These are phyloP conservation scores for Vanessa cardui DNA, from an alignment of 2,888 invertebrate genomes.

Conservation along the genomic window DNA sequence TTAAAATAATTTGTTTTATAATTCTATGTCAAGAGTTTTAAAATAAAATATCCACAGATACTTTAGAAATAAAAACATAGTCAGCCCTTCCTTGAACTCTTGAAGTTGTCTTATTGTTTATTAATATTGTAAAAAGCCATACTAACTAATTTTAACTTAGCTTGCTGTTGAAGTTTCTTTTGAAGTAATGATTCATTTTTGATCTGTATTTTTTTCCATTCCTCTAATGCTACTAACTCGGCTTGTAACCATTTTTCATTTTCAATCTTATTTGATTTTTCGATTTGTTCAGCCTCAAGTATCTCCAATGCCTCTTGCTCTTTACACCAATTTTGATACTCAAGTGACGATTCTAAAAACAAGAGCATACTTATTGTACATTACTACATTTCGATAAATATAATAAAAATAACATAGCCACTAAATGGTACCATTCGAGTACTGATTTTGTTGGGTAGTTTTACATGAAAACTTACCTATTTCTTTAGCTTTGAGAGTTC, in stretches of 20 bases:
- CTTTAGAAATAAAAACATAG: no score
- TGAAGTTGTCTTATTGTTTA: no score
- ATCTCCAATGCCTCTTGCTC: conserved; percentile 80
- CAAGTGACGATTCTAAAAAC: conserved; percentile 46
- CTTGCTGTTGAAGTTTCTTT: conserved; percentile 84
- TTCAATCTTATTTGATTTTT: conserved; percentile 77
- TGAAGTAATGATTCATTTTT: conserved; percentile 80
- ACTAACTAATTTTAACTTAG: conserved; percentile 74
- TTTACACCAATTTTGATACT: conserved; percentile 78
- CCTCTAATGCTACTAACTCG: conserved; percentile 84
- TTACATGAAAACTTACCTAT: conserved; percentile 66
- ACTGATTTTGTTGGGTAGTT: no score
- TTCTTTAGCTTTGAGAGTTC: conserved; percentile 83
- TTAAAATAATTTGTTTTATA: no score
- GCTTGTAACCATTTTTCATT: conserved; percentile 86
- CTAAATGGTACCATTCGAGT: no score
- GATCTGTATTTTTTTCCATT: conserved; percentile 85
- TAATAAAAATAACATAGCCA: not conserved
- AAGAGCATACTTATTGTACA: not conserved
- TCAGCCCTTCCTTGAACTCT: not conserved
- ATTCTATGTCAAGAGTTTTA: no score
- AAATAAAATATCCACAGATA: no score
- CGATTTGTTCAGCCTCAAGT: conserved; percentile 80
- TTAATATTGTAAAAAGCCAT: no score
- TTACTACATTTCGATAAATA: not conserved